Percentiles rank a stretch among this genome's conserved stretches.
Conservation (phyloP, 2,113 vertebrate genomes). For the Hippocampus comes region DNA sequence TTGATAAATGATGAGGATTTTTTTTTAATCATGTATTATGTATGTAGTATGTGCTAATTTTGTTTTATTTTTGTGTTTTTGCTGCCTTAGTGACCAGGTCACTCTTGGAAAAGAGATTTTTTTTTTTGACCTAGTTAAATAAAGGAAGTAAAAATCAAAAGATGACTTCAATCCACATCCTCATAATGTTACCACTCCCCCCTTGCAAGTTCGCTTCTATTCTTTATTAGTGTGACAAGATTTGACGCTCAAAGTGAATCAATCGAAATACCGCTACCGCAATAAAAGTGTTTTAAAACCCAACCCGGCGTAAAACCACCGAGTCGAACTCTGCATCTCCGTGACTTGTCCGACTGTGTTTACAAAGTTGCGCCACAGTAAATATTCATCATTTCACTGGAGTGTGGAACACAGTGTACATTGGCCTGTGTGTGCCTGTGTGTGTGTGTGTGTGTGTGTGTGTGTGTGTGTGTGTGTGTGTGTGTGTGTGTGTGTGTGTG, state of each 20-base stretch:
- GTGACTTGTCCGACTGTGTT: conserved; percentile 28
- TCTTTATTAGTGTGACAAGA: neutral
- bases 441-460: conserved; percentile 20
- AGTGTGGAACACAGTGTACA: conserved; percentile 28
- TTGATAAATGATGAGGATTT: too few species aligned
- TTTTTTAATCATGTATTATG: too few species aligned
- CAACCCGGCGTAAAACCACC: neutral
- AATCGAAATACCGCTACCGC: neutral
- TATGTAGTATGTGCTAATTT: too few species aligned
- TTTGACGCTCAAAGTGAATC: neutral
- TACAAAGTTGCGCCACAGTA: conserved; percentile 25
- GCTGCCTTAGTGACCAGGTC: too few species aligned
- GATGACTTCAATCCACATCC: too few species aligned
- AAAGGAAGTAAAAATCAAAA: too few species aligned
- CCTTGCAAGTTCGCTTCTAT: too few species aligned
- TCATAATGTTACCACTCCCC: too few species aligned
- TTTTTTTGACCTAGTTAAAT: too few species aligned
- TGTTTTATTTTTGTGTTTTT: too few species aligned
- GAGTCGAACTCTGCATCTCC: conserved; percentile 3
- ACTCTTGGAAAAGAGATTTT: too few species aligned
- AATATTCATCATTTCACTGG: conserved; percentile 37
- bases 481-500: conserved; percentile 17
- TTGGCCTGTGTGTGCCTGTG: conserved; percentile 1
- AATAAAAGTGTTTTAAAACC: neutral
- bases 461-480: conserved; percentile 12